A percentile compares a stretch with the other conserved stretches of the same genome.
Conservation (phyloP, 2,888 invertebrate species). For the Eueremaeus valkanovi region DNA sequence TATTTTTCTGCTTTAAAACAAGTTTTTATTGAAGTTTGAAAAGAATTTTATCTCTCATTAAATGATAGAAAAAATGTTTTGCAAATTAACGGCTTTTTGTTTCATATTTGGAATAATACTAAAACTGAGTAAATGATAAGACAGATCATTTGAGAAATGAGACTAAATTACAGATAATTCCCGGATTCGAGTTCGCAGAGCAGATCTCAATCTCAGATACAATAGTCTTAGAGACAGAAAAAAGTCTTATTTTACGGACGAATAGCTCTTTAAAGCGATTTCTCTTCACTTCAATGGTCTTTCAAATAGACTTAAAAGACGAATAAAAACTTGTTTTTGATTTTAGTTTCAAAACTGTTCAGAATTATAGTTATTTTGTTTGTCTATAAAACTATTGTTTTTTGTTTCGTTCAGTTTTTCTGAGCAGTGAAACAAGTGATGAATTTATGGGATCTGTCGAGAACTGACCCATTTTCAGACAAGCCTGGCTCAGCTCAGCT, state of each 20-base stretch:
- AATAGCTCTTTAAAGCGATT: not conserved
- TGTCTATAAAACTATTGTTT: conserved; percentile 3
- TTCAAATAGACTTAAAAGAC: not conserved
- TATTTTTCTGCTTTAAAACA: not conserved
- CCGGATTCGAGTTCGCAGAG: too few species aligned
- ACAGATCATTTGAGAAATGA: not conserved
- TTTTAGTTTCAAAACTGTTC: not conserved
- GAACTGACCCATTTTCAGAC: conserved; percentile 16
- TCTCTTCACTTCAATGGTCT: not conserved
- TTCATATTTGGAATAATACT: not conserved
- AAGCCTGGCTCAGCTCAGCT: not conserved
- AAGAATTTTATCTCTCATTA: not conserved
- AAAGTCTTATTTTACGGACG: conserved; percentile 4
- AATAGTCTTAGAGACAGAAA: not conserved
- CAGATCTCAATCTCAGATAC: too few species aligned
- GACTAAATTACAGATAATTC: not conserved
- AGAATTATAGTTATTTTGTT: conserved; percentile 18
- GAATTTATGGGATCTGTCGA: not conserved
- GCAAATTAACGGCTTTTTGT: not conserved
- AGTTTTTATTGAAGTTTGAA: not conserved
- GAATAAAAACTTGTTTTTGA: conserved; percentile 5
- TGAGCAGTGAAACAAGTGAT: not conserved
- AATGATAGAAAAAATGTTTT: not conserved
- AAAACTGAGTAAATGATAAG: not conserved
- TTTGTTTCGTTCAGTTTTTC: not conserved